These are phyloP conservation scores for rat (Rattus norvegicus) DNA, from an alignment of 2,113 vertebrate genomes.

Conservation along the genomic window GRCr8 NC_086024.1:131131501-131132000, in stretches of 20 bases:
- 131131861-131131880: not conserved
- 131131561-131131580: not conserved
- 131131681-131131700: not conserved
- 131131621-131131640: not conserved
- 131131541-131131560: not conserved
- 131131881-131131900: no score
- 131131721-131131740: not conserved
- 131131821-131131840: not conserved
- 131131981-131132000: not conserved
- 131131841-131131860: not conserved
- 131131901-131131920: not conserved
- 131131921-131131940: not conserved
- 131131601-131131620: fast-evolving
- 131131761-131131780: not conserved
- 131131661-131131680: not conserved
- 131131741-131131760: not conserved
- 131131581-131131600: not conserved
- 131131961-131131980: not conserved
- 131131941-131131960: no score
- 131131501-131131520: fast-evolving
- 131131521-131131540: fast-evolving
- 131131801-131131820: not conserved
- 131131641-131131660: not conserved
- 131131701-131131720: not conserved
- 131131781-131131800: not conserved